Base-by-base conservation (phyloP, 2,113 vertebrate genomes). In the Eidolon helvum region DNA sequence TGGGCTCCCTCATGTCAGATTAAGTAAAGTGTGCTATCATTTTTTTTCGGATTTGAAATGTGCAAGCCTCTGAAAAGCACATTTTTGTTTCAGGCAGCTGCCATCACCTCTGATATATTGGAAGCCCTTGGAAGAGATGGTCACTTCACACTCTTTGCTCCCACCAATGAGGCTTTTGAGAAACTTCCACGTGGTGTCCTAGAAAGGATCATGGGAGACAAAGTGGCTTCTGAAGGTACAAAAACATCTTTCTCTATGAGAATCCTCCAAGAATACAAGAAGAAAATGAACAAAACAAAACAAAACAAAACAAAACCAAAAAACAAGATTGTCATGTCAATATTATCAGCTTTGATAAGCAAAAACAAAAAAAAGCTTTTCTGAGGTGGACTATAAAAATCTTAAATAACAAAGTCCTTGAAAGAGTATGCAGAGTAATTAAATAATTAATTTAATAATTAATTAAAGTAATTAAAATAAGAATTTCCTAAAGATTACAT, bases 61-160 rank as follows among this genome's bases (percentile, higher is more conserved):
- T 8, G 9, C 7, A 16, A 40, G 33, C 30, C 30, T 63, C 86
- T 95, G 38, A 96, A 74, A 66, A 59, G 19, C 7, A 22, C 18
- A 22, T 96, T 59, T 97, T 1, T 97, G 28, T 97, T 98, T 48
- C 97, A 99, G 99, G 98, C 98, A 85, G 94, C 99, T 55, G 99
- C 98, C 94, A 97, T 98, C 95, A 98, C 97, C 1, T 98, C 99
- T 45, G 99, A 98, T 74, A 89, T 99, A 61, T 6, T 99, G 97
- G 99, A 99, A n/a, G 98, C 98, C 72, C 98, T 99, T 91, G 99
- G 99, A 65, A 96, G 98, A 97, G 97, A 99, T 4, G 99, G 99
- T 38, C 99, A 99, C 95, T 99, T 98, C 97, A 99, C 99, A 16
- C 97, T 99, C 35, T 99, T 99, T 97, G 99, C 99, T 90, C 99